Evolutionary conservation across 37 sponge, comb jelly and placozoan genomes (phyloP), one percentile per base, ranked within the genome.

Genomic region (Cliona cf. orientalis): DNA sequence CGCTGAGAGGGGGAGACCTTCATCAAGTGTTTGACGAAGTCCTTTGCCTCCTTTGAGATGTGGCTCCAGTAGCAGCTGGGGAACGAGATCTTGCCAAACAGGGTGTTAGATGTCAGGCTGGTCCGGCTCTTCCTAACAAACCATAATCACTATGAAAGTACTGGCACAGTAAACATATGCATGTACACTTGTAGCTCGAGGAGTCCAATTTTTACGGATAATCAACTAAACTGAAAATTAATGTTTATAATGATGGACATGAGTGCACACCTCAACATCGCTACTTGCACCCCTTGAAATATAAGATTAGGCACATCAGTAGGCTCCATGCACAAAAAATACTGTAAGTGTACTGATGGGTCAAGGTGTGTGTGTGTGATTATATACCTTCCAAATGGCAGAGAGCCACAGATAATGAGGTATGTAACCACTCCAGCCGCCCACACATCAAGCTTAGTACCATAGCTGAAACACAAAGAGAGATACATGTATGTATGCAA

Each of bases 401-500:
- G 74, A n/a, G 68, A 62, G 32, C 95, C 95, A 60, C 89, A 84
- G 35, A 95, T 66, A 35, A 95, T 78, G 9, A 90, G 76, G 75
- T 90, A 95, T 53, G 80, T 83, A n/a, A 96, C 74, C 42, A 96
- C 87, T 29, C 97, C 97, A 25, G 76, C 60, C 22, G 97, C 90
- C 97, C 97, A 96, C 37, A 91, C 89, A 65, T 95, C 95, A 1
- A 88, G 64, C 42, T 90, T 88, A 0, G 88, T 65, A n/a, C 92
- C 86, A 76, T 95, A 95, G 26, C 94, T 93, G 63, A 45, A 59
- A 25, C 25, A 3, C 2, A 46, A 45, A 44, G 32, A 26, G 63
- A 4, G 25, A 79, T 7, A 7, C 40, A 31, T 68, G 3, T 40
- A 68, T 32, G 9, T 5, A 32, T 40, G 36, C 37, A 68, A 28